These are phyloP conservation scores for Iguana delicatissima DNA, from an alignment of 2,797 vertebrate species.

Conservation along the genomic window DNA sequence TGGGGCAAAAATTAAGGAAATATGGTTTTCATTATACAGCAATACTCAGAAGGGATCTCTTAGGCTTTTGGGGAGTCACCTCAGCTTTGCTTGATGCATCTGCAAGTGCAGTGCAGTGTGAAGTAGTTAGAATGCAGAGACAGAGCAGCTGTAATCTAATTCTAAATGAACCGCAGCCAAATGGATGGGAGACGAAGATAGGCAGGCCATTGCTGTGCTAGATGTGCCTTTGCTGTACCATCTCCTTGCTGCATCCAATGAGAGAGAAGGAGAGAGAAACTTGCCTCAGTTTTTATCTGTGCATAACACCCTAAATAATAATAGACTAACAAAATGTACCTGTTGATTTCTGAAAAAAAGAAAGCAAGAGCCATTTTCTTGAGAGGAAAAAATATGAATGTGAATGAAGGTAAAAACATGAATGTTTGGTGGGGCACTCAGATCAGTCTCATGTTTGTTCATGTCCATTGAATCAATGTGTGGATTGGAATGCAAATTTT, in stretches of 20 bases:
- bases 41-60: conserved; percentile 77
- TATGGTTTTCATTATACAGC: conserved; percentile 74
- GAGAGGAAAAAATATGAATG: not conserved
- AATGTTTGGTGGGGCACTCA: not conserved
- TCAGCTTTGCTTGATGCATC: conserved; percentile 62
- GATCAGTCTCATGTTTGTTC: not conserved
- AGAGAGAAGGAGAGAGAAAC: conserved; percentile 33
- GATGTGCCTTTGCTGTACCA: conserved; percentile 42
- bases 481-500: not conserved
- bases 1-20: conserved; percentile 72
- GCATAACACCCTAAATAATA: conserved; percentile 56
- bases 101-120: conserved; percentile 31
- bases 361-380: conserved; percentile 47
- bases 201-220: conserved; percentile 44
- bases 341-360: conserved; percentile 30
- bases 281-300: conserved; percentile 53
- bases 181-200: conserved; percentile 57
- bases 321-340: not conserved
- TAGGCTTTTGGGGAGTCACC: conserved; percentile 66
- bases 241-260: conserved; percentile 49
- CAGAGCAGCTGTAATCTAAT: conserved; percentile 62
- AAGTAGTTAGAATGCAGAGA: conserved; percentile 61
- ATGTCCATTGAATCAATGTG: not conserved
- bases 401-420: conserved; percentile 37
- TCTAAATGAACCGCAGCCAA: conserved; percentile 65